A percentile compares a stretch with the other conserved stretches of the same genome.
phyloP scores from a whole-genome alignment of 2,888 invertebrate genomes.

The Lasioglossum leucozonium region DNA sequence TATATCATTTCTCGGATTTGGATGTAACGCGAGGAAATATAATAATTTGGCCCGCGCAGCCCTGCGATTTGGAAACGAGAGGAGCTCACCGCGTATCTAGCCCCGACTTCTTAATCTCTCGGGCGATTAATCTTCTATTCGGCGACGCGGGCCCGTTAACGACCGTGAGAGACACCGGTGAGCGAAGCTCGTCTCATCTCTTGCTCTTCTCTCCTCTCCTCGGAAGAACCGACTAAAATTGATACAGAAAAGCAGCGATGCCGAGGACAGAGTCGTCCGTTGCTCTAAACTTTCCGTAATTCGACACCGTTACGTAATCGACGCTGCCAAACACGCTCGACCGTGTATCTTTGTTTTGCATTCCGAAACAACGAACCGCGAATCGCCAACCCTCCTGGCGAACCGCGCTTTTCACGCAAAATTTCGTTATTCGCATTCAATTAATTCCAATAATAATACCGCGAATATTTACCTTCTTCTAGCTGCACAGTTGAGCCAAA shows the following conservation, averaged over 20 bases:
- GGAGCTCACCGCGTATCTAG: not conserved
- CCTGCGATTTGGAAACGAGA: slow-evolving; percentile 15
- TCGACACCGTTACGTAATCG: slow-evolving; percentile 20
- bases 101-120: not conserved
- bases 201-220: not conserved
- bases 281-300: slow-evolving; percentile 15
- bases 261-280: not conserved
- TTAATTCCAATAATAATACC: not conserved
- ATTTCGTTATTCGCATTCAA: not conserved
- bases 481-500: too few species aligned
- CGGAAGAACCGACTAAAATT: not conserved
- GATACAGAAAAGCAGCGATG: slow-evolving; percentile 1
- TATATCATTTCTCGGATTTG: slow-evolving; percentile 48
- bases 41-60: slow-evolving; percentile 43
- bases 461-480: not conserved
- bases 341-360: slow-evolving; percentile 7
- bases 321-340: not conserved
- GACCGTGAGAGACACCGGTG: slow-evolving; percentile 5
- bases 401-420: not conserved
- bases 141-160: slow-evolving; percentile 14
- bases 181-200: not conserved
- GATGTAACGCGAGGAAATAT: slow-evolving; percentile 37
- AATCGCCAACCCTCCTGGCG: not conserved
- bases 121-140: slow-evolving; percentile 34
- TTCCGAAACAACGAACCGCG: slow-evolving; percentile 13